These are phyloP conservation scores for Heteromyza rotundicornis DNA, from an alignment of 2,888 invertebrate genomes.

Conservation along the genomic window DNA sequence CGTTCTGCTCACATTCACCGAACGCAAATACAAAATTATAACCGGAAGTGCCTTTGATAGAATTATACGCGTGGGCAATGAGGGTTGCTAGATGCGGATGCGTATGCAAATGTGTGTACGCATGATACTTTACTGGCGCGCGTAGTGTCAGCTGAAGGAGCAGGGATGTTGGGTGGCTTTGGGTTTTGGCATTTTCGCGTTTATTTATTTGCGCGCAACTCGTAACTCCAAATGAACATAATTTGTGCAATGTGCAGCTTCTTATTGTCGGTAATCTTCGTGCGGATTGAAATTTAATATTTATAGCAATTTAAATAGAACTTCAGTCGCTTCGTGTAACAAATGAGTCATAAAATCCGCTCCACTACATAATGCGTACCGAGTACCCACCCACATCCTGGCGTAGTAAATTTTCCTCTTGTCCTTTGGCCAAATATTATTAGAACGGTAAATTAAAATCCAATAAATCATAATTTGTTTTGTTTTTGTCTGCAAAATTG, in stretches of 20 bases:
- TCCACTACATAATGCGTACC: background rate
- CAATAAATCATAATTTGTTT: conserved; percentile 57
- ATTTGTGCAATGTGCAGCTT: conserved; percentile 33
- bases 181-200: conserved; percentile 9
- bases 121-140: no score
- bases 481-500: conserved; percentile 19
- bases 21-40: conserved; percentile 5
- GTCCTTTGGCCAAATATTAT: background rate
- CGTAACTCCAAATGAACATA: conserved; percentile 44
- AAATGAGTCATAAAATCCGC: background rate
- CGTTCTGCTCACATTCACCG: background rate
- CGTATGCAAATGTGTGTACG: conserved; percentile 8
- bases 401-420: no score
- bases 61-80: background rate
- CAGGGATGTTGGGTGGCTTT: no score
- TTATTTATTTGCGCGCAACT: background rate
- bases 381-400: no score
- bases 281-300: conserved; percentile 44
- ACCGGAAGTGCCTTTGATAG: conserved; percentile 5
- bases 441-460: conserved; percentile 51
- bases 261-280: no score
- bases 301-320: conserved; percentile 39
- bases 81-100: background rate
- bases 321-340: background rate
- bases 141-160: no score